These are phyloP conservation scores for Clepsis dumicolana DNA, from an alignment of 2,888 invertebrate genomes.

Conservation along the genomic window DNA sequence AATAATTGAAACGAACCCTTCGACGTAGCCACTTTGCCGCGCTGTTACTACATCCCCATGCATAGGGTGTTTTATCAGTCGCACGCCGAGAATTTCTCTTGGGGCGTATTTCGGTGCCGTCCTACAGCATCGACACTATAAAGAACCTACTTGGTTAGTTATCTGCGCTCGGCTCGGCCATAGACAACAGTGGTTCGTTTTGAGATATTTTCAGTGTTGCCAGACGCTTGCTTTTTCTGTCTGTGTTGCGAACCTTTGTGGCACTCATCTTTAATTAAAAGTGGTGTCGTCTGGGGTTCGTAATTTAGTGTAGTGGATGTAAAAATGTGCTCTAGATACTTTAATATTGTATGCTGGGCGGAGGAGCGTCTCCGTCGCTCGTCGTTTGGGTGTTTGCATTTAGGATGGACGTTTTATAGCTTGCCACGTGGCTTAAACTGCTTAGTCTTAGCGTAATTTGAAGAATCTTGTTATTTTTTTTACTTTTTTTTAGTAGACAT, in stretches of 20 bases:
- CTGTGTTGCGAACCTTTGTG: conserved; percentile 16
- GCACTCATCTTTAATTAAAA: conserved; percentile 31
- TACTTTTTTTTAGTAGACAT: neutral
- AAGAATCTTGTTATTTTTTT: neutral
- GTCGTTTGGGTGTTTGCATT: conserved; percentile 9
- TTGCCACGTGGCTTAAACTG: conserved; percentile 9
- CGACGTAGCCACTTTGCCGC: conserved; percentile 41
- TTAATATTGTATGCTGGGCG: conserved; percentile 6
- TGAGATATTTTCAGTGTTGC: conserved; percentile 31
- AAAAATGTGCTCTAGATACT: neutral
- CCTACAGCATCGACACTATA: conserved; percentile 37
- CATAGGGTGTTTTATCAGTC: conserved; percentile 42
- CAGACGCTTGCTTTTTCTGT: conserved; percentile 22
- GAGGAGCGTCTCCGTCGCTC: neutral
- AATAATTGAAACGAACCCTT: conserved; percentile 42
- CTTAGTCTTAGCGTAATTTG: conserved; percentile 14
- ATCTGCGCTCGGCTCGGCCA: conserved; percentile 30
- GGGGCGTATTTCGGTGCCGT: conserved; percentile 41
- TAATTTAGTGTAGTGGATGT: conserved; percentile 13
- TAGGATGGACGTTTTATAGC: conserved; percentile 18
- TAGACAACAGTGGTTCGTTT: conserved; percentile 32
- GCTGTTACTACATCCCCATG: conserved; percentile 35
- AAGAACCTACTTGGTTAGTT: conserved; percentile 44
- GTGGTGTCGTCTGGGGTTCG: conserved; percentile 2
- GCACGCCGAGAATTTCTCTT: conserved; percentile 42